These are phyloP conservation scores for Lasaia peninsularis DNA, from an alignment of 1,140 invertebrate species.

Conservation along the genomic window DNA sequence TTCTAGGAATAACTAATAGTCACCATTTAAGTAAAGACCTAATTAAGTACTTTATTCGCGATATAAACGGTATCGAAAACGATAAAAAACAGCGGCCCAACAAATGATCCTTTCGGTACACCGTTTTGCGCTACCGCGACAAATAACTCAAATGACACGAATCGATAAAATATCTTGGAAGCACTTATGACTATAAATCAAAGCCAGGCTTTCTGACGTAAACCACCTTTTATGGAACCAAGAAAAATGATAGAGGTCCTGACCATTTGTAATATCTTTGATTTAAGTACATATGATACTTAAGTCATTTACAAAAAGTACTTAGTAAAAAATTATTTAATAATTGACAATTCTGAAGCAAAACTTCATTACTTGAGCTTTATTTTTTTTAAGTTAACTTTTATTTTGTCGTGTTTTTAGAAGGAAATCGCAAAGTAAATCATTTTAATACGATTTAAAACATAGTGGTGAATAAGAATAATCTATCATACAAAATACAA, in stretches of 20 bases:
- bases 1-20: slow-evolving; percentile 9
- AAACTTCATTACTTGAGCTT: too few relatives aligned
- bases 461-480: too few relatives aligned
- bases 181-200: slow-evolving; percentile 38
- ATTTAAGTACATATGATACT: slow-evolving; percentile 2
- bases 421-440: too few relatives aligned
- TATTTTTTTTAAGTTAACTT: too few relatives aligned
- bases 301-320: neutral
- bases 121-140: slow-evolving; percentile 23
- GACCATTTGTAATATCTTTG: slow-evolving; percentile 15
- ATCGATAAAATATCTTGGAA: slow-evolving; percentile 31
- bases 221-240: slow-evolving; percentile 30
- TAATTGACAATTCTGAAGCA: too few relatives aligned
- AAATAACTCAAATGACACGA: slow-evolving; percentile 30
- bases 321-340: too few relatives aligned
- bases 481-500: too few relatives aligned
- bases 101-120: slow-evolving; percentile 21
- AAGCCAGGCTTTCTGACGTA: slow-evolving; percentile 30
- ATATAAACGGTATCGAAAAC: slow-evolving; percentile 24
- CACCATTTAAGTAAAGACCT: slow-evolving; percentile 21
- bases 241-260: slow-evolving; percentile 29
- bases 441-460: too few relatives aligned
- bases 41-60: slow-evolving; percentile 21
- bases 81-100: slow-evolving; percentile 30
- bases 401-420: too few relatives aligned